These are phyloP conservation scores for Calvadosia cruxmelitensis DNA, from an alignment of 30 jellyfish, hydroid and myxozoan species.

Conservation along the genomic window DNA sequence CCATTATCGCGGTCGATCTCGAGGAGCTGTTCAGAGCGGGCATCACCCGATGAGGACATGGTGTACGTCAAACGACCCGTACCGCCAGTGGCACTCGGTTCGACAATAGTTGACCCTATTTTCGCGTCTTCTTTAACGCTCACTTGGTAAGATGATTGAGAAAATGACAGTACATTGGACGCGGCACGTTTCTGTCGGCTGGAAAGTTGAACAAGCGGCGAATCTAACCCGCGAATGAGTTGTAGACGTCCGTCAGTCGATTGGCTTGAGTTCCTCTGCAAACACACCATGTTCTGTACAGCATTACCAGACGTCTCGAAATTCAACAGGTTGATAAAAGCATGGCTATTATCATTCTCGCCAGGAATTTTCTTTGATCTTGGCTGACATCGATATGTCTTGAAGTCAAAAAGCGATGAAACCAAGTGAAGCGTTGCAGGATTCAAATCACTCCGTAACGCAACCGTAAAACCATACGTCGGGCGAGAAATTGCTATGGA, in stretches of 20 bases:
- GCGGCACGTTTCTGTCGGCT: not conserved
- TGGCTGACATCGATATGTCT: not conserved
- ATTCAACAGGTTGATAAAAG: too few relatives aligned
- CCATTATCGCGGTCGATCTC: constrained; percentile 1
- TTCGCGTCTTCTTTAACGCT: not conserved
- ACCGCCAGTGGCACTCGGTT: not conserved
- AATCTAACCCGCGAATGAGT: not conserved
- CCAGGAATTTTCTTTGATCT: not conserved
- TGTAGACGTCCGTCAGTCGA: not conserved
- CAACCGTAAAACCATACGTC: not conserved
- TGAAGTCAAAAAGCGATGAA: not conserved
- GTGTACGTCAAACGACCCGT: not conserved
- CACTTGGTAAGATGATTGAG: not conserved
- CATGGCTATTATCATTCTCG: not conserved
- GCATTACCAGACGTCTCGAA: not conserved
- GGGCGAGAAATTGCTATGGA: not conserved
- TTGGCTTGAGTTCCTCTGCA: not conserved
- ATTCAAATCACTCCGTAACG: not conserved
- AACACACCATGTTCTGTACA: not conserved
- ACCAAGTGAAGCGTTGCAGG: not conserved
- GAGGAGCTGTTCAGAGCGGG: constrained; percentile 10
- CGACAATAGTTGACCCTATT: constrained; percentile 1
- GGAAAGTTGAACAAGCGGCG: not conserved
- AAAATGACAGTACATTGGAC: not conserved
- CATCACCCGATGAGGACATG: constrained; percentile 10